A percentile compares a stretch with the other conserved stretches of the same genome.
Evolutionary conservation across 2,113 vertebrate genomes (phyloP).

Genomic region (Gallinago undulata): DNA sequence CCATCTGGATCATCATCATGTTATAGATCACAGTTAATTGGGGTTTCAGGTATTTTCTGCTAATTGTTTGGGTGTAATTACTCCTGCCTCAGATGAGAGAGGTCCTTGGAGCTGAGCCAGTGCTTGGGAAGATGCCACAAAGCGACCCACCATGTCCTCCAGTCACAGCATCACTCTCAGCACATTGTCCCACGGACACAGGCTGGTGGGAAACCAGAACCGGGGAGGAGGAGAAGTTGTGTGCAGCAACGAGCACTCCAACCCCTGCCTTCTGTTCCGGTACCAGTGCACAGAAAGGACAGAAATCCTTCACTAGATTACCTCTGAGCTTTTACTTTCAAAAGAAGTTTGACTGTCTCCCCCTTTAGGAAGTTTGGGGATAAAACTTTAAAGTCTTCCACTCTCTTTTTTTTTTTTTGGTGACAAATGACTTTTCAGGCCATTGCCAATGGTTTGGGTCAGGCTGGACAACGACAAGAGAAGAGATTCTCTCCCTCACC

Average conservation of each 20-base stretch:
- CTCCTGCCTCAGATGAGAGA: not conserved
- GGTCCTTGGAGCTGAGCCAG: not conserved
- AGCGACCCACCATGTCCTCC: fast-evolving
- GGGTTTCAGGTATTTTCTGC: not conserved
- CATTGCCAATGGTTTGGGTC: no score
- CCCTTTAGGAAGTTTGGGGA: not conserved
- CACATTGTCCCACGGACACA: fast-evolving
- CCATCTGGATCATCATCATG: not conserved
- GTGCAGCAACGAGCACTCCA: not conserved
- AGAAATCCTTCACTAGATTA: fast-evolving
- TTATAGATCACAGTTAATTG: not conserved
- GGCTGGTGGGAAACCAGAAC: fast-evolving
- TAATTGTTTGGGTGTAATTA: not conserved
- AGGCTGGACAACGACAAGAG: no score
- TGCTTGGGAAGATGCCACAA: not conserved
- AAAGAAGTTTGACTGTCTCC: not conserved
- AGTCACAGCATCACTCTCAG: no score
- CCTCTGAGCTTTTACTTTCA: not conserved
- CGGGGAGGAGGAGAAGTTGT: not conserved
- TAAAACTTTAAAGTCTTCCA: not conserved
- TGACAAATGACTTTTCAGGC: not conserved
- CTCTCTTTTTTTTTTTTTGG: not conserved
- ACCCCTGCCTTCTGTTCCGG: not conserved
- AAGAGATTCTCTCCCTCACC: no score
- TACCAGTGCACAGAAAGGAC: no score